phyloP scores from a whole-genome alignment of 2,888 invertebrate genomes.

The Pycnomerus fuliginosus region DNA sequence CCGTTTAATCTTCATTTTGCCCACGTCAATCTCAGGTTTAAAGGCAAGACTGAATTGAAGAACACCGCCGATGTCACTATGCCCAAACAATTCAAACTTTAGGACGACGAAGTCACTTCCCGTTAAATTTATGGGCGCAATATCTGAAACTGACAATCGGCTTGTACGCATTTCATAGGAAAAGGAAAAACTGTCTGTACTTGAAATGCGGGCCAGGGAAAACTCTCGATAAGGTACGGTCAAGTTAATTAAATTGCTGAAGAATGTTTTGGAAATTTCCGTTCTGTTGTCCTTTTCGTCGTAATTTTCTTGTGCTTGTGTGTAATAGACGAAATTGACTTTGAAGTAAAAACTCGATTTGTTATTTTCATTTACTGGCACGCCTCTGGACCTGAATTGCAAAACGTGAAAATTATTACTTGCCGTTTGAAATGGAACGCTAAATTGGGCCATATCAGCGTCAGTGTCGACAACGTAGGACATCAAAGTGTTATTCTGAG shows the following conservation, averaged over 20 bases:
- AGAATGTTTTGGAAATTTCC: constrained; percentile 17
- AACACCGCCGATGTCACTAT: constrained; percentile 79
- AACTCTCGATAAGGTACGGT: constrained; percentile 43
- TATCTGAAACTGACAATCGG: constrained; percentile 62
- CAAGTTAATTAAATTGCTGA: constrained; percentile 28
- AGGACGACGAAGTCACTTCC: constrained; percentile 64
- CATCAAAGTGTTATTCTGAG: constrained; percentile 46
- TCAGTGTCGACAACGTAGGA: too few species aligned
- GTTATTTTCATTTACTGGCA: too few species aligned
- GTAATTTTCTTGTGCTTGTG: too few species aligned
- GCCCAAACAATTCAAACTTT: constrained; percentile 68
- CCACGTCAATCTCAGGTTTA: constrained; percentile 57
- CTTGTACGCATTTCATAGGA: constrained; percentile 67
- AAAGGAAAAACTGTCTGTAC: constrained; percentile 73
- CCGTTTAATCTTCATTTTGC: constrained; percentile 19
- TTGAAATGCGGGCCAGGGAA: constrained; percentile 59
- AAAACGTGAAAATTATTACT: too few species aligned
- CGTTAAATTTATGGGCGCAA: constrained; percentile 67
- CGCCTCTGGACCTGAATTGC: too few species aligned
- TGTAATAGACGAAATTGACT: too few species aligned
- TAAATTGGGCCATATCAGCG: too few species aligned
- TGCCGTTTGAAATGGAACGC: too few species aligned
- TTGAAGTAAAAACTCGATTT: constrained; percentile 23
- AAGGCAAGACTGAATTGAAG: constrained; percentile 70
- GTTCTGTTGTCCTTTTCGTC: constrained; percentile 12